Conservation (phyloP, 2,797 vertebrate species). For the Manis javanica region DNA sequence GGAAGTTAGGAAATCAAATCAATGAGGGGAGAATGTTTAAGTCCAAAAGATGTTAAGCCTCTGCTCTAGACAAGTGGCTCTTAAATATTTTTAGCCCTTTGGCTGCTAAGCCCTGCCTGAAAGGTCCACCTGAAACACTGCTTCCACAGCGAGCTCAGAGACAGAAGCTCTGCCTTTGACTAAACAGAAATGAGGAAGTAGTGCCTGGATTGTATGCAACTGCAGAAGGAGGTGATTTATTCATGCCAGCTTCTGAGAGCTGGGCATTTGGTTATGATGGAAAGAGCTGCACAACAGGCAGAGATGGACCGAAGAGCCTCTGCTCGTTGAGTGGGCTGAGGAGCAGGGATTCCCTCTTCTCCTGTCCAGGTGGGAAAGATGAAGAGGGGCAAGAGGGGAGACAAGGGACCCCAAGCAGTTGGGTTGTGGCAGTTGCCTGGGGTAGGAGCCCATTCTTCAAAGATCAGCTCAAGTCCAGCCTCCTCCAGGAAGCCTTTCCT, state of each 20-base stretch:
- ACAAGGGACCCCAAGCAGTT: not conserved
- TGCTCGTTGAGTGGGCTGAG: not conserved
- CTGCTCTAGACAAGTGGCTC: not conserved
- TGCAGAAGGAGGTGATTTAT: not conserved
- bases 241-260: not conserved
- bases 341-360: not conserved
- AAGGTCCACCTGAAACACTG: not conserved
- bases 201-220: not conserved
- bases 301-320: not conserved
- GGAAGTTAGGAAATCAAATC: not conserved
- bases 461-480: not conserved
- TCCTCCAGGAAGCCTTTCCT: not conserved
- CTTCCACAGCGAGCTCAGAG: not conserved
- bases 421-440: not conserved
- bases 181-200: not conserved
- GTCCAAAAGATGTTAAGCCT: not conserved
- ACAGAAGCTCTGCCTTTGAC: not conserved
- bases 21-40: not conserved
- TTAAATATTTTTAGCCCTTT: not conserved
- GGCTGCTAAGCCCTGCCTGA: not conserved
- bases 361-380: not conserved
- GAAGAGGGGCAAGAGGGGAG: not conserved
- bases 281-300: not conserved
- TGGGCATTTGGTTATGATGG: not conserved
- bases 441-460: too few relatives aligned